These are phyloP conservation scores for Volucella zonaria DNA, from an alignment of 2,888 invertebrate genomes.

Conservation along the genomic window DNA sequence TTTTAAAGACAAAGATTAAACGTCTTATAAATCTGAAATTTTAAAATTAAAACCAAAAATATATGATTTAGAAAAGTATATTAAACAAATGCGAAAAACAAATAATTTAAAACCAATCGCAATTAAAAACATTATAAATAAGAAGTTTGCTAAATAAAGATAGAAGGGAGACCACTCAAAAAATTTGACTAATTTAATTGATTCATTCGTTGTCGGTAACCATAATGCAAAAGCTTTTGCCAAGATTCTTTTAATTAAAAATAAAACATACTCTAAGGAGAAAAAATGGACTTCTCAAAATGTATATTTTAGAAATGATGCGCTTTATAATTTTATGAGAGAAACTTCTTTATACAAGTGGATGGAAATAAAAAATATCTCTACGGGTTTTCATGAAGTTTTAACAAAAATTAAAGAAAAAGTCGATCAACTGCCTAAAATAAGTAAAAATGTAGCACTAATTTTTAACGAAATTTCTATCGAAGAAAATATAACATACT, in stretches of 20 bases:
- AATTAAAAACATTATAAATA: too few species aligned
- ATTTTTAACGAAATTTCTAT: not conserved
- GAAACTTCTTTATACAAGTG: not conserved
- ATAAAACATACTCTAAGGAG: conserved; percentile 4
- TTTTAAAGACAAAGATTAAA: too few species aligned
- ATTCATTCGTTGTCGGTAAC: too few species aligned
- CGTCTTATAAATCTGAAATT: too few species aligned
- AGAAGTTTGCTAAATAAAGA: too few species aligned
- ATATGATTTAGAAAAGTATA: too few species aligned
- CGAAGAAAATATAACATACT: conserved; percentile 3
- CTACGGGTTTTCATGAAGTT: not conserved
- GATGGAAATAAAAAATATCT: conserved; percentile 11
- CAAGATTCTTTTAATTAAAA: not conserved
- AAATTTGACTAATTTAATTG: too few species aligned
- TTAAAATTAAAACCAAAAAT: too few species aligned
- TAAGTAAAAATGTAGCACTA: conserved; percentile 7
- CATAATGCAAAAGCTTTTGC: not conserved
- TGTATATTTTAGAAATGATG: not conserved
- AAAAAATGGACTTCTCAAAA: conserved; percentile 6
- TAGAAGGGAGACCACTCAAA: too few species aligned
- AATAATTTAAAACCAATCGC: too few species aligned
- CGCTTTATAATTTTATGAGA: too few species aligned
- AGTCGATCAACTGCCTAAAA: not conserved
- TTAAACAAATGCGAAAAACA: too few species aligned
- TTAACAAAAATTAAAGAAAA: not conserved